Evolutionary conservation across 2,888 invertebrate genomes (phyloP), one percentile per base, ranked within the genome.

Genomic region (Catocala fraxini): DNA sequence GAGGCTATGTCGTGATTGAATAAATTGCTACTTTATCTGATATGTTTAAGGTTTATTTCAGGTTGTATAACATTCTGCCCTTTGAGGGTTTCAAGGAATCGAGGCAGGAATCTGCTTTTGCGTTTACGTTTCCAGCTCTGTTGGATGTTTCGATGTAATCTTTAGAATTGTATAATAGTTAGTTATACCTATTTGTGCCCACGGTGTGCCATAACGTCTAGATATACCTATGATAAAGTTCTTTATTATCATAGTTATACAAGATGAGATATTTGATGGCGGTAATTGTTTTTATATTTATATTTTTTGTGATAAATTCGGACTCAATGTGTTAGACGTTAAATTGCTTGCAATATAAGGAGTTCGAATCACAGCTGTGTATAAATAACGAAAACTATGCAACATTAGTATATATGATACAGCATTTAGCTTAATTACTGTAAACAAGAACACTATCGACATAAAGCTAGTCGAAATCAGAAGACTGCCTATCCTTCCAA

Each of bases 71-170:
- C 63, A 67, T 68, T 63, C 71, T 82, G 82, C 82, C 86, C 80
- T 83, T 80, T 74, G 81, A 84, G 83, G 87, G 84, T 83, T 92
- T 85, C 89, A 87, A 81, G 88, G 92, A 92, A 92, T 89, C 82
- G 83, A 86, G 83, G 77, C 79, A 83, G 83, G 85, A 84, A 84
- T 77, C 77, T 69, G 75, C 73, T 70, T 60, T 66, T 70, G 78
- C 76, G 71, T 86, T 87, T 83, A 84, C 85, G 81, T 86, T 86
- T 82, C 81, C 79, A 79, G 75, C 89, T 82, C 90, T 77, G 87
- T 86, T 87, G 88, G 87, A 86, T 71, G 81, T 83, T 81, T 81
- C 79, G 87, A 91, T 90, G 81, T 73, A 80, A 89, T 91, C 88
- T 88, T 78, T 82, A 77, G 82, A 83, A 85, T 82, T 80, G 83